Conservation (phyloP, 35 echinoderm and acorn worm genomes). For the Heliocidaris tuberculata region DNA sequence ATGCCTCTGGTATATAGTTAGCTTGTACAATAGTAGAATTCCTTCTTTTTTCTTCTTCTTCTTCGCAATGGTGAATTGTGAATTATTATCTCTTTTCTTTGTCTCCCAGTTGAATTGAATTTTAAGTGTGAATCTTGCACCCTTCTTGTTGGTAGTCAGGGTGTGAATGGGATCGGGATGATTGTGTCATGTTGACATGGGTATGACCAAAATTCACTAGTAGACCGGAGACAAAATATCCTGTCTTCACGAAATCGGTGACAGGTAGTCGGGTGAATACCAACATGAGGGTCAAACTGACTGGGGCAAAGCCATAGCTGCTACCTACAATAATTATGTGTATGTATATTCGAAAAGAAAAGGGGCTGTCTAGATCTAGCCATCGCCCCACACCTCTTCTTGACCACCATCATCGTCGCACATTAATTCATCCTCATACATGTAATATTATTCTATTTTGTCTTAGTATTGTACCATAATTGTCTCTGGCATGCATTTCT, state of each 20-base stretch:
- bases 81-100: no score
- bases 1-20: no score
- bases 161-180: not conserved
- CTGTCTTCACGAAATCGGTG: not conserved
- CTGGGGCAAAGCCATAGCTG: not conserved
- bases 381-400: not conserved
- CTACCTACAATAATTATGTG: not conserved
- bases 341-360: not conserved
- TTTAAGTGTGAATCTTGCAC: not conserved
- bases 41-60: no score
- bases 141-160: not conserved
- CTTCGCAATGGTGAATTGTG: no score
- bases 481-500: no score
- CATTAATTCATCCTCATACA: not conserved
- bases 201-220: slow-evolving; percentile 31
- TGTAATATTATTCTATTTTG: no score
- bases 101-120: not conserved
- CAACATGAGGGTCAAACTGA: not conserved
- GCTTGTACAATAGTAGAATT: no score
- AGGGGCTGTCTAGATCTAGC: not conserved
- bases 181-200: not conserved
- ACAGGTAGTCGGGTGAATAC: not conserved
- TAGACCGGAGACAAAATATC: not conserved
- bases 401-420: not conserved
- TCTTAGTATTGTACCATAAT: no score